phyloP scores from a whole-genome alignment of 1,140 invertebrate species.

The Trichonephila clavata region DNA sequence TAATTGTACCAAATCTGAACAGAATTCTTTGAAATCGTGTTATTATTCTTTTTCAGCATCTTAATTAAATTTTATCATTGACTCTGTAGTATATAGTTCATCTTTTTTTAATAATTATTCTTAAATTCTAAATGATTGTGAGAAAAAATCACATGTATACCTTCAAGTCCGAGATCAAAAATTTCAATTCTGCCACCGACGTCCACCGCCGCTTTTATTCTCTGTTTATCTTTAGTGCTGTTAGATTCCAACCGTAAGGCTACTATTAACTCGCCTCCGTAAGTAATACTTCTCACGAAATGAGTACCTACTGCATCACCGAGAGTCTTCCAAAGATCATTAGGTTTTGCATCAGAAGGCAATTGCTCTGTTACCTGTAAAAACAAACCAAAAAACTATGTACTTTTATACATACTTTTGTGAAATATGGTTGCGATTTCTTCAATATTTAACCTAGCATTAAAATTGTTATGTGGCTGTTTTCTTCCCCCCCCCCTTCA shows the following conservation, averaged over 20 bases:
- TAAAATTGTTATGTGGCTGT: no score
- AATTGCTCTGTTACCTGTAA: conserved; percentile 62
- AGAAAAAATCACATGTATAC: background rate
- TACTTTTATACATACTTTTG: no score
- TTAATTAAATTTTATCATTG: no score
- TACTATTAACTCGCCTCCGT: conserved; percentile 69
- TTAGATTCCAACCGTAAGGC: conserved; percentile 62
- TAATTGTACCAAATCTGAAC: background rate
- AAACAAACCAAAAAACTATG: background rate
- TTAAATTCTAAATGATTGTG: background rate
- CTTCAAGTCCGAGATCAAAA: conserved; percentile 69
- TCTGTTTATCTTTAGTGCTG: conserved; percentile 59
- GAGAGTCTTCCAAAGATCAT: conserved; percentile 35
- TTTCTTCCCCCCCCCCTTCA: no score
- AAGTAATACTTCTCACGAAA: conserved; percentile 75
- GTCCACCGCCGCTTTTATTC: conserved; percentile 41
- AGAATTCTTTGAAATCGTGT: no score
- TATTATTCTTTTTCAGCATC: no score
- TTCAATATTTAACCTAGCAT: no score
- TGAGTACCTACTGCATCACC: conserved; percentile 67
- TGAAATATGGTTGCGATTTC: no score
- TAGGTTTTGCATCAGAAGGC: conserved; percentile 54
- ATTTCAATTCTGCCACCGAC: conserved; percentile 58
- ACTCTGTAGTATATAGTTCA: no score
- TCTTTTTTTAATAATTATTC: no score